phyloP scores from a whole-genome alignment of 1,140 invertebrate genomes.

The Oedothorax gibbosus region DNA sequence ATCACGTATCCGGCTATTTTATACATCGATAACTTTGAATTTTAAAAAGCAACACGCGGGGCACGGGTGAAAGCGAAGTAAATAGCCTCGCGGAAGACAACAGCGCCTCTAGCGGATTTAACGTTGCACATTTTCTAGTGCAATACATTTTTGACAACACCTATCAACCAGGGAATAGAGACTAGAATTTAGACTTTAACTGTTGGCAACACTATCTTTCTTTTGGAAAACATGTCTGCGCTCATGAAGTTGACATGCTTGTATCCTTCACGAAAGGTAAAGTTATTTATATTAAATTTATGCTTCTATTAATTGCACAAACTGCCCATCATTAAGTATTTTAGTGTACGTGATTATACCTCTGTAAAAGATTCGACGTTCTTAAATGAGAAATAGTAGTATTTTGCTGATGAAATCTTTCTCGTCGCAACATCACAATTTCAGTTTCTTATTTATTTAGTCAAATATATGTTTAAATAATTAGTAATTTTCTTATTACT shows the following conservation, averaged over 20 bases:
- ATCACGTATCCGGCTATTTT: too few species aligned
- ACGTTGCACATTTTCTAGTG: too few species aligned
- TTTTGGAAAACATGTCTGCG: slow-evolving; percentile 18
- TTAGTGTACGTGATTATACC: background rate
- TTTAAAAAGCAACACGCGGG: too few species aligned
- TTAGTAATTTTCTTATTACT: background rate
- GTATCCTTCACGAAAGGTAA: background rate
- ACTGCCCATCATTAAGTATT: background rate
- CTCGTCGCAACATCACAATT: background rate
- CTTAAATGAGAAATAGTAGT: background rate
- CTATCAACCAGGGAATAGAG: too few species aligned
- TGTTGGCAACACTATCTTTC: too few species aligned
- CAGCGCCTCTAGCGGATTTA: too few species aligned
- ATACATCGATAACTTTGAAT: too few species aligned
- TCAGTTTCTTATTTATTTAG: background rate
- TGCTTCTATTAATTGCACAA: background rate
- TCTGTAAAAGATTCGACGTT: background rate
- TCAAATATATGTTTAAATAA: background rate
- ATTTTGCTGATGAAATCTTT: background rate
- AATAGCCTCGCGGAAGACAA: too few species aligned
- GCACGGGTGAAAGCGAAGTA: too few species aligned
- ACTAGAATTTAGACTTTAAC: too few species aligned
- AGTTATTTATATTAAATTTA: background rate
- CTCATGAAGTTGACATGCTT: slow-evolving; percentile 26
- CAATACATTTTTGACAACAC: too few species aligned